These are phyloP conservation scores for Euleptes europaea DNA, from an alignment of 2,113 vertebrate genomes.

Conservation along the genomic window DNA sequence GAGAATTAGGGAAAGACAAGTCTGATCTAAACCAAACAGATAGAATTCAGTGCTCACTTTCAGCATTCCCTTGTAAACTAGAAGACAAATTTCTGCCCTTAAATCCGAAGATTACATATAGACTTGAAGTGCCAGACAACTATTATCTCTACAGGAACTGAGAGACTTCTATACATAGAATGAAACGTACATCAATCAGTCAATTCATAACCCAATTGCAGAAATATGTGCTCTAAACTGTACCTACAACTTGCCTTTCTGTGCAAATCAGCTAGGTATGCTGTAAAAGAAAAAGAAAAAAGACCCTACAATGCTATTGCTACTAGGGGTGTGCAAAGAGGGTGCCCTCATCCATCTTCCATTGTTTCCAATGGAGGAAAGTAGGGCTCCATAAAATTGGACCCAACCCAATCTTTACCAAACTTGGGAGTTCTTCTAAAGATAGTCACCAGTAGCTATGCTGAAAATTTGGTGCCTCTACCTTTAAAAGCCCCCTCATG, in stretches of 20 bases:
- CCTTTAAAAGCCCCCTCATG: too few species aligned
- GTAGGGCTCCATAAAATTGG: too few species aligned
- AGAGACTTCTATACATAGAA: slow-evolving; percentile 28
- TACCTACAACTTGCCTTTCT: slow-evolving; percentile 17
- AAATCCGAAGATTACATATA: slow-evolving; percentile 2
- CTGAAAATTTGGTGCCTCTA: too few species aligned
- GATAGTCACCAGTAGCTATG: too few species aligned
- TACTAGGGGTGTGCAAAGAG: not conserved
- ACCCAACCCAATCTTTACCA: too few species aligned
- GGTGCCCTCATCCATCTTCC: too few species aligned
- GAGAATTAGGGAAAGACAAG: not conserved
- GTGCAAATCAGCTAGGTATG: slow-evolving; percentile 15
- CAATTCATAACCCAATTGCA: slow-evolving; percentile 25
- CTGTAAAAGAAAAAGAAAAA: too few species aligned
- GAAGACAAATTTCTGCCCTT: slow-evolving; percentile 16
- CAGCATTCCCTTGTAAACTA: not conserved
- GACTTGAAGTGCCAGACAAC: slow-evolving; percentile 13
- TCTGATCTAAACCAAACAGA: slow-evolving; percentile 5
- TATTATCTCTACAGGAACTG: slow-evolving; percentile 28
- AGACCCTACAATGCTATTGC: not conserved
- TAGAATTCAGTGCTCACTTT: not conserved
- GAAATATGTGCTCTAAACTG: slow-evolving; percentile 7
- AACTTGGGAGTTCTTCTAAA: too few species aligned
- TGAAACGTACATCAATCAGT: slow-evolving; percentile 7
- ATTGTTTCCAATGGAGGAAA: too few species aligned